Percentiles rank a stretch among this genome's conserved stretches.
These are phyloP conservation scores for Chrysomallon squamiferum DNA, from an alignment of 1,140 invertebrate species.

Conservation along the genomic window DNA sequence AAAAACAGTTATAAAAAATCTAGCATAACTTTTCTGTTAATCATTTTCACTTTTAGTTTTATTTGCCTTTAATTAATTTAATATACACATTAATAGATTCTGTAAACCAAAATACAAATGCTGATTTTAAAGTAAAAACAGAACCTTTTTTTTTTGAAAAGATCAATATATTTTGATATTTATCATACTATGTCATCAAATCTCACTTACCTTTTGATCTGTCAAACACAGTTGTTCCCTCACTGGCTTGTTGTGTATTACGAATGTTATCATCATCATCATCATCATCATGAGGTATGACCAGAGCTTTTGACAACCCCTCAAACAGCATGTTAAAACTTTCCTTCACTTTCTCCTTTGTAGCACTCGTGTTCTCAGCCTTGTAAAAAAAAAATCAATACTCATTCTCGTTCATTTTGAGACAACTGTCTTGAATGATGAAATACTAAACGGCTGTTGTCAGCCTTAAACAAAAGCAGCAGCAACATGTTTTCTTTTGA, in stretches of 20 bases:
- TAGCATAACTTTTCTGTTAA: no score
- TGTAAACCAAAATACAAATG: no score
- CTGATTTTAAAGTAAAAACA: no score
- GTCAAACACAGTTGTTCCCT: slow-evolving; percentile 40
- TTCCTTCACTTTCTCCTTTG: slow-evolving; percentile 74
- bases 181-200: neutral
- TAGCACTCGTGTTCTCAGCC: slow-evolving; percentile 74
- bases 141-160: slow-evolving; percentile 2
- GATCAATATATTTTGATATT: neutral
- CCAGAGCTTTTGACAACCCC: slow-evolving; percentile 71
- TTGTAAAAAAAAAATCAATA: slow-evolving; percentile 45
- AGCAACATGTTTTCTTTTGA: no score
- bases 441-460: no score
- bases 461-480: no score
- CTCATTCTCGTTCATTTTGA: no score
- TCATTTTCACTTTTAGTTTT: no score
- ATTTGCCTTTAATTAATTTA: no score
- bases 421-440: no score
- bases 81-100: no score
- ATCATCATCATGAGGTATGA: slow-evolving; percentile 74
- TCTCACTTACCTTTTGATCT: slow-evolving; percentile 46
- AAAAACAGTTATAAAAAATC: no score
- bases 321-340: slow-evolving; percentile 73
- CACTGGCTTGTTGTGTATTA: slow-evolving; percentile 7
- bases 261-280: slow-evolving; percentile 71